Evolutionary conservation across 1,140 invertebrate species (phyloP).

Genomic region (Diorhabda sublineata): DNA sequence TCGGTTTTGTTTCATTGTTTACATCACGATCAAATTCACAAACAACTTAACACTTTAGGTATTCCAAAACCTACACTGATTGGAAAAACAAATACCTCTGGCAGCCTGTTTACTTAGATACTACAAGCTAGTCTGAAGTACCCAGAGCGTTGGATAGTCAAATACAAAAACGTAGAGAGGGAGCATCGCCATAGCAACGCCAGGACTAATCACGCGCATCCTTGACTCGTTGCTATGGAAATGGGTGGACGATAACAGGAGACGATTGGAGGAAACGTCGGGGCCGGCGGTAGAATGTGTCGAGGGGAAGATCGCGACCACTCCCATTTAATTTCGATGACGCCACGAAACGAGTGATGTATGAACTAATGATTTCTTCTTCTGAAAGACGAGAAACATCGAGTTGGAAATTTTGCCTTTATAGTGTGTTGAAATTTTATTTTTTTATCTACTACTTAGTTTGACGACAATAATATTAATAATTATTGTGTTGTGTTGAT

Average conservation of each 20-base stretch:
- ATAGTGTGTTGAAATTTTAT: no score
- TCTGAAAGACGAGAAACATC: slow-evolving; percentile 25
- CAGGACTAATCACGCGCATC: slow-evolving; percentile 29
- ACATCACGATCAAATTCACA: slow-evolving; percentile 48
- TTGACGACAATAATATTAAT: no score
- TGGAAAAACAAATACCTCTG: slow-evolving; percentile 50
- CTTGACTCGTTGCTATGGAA: slow-evolving; percentile 33
- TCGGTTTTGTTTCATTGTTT: slow-evolving; percentile 49
- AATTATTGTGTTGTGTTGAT: no score
- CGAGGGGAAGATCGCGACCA: slow-evolving; percentile 18
- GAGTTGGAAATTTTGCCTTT: not conserved
- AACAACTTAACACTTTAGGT: slow-evolving; percentile 50
- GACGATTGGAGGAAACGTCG: slow-evolving; percentile 28
- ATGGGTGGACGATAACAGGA: slow-evolving; percentile 26
- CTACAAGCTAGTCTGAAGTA: slow-evolving; percentile 49
- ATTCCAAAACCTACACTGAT: slow-evolving; percentile 49
- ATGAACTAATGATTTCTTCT: slow-evolving; percentile 37
- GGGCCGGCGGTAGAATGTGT: slow-evolving; percentile 16
- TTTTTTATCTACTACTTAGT: no score
- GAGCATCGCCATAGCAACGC: slow-evolving; percentile 40
- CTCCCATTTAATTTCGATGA: slow-evolving; percentile 22
- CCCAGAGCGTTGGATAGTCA: slow-evolving; percentile 49
- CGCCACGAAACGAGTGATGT: slow-evolving; percentile 27
- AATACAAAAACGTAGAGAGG: slow-evolving; percentile 40
- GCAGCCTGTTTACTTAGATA: slow-evolving; percentile 50